These are phyloP conservation scores for Centruroides sculpturatus DNA, from an alignment of 1,140 invertebrate species.

Conservation along the genomic window DNA sequence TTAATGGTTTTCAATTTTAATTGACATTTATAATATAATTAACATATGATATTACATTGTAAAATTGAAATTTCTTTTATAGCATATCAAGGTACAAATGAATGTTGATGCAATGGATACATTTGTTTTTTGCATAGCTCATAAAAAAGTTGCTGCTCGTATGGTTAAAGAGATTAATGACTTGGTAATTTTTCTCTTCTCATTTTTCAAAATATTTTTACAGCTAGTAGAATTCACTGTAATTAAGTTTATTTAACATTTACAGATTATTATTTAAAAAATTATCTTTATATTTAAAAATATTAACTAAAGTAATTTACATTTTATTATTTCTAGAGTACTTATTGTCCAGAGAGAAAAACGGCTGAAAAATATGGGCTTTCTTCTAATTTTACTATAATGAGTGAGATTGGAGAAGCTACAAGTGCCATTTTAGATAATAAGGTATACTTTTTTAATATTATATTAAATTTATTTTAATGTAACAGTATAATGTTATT, in stretches of 20 bases:
- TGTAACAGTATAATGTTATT: too few species aligned
- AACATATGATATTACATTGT: too few species aligned
- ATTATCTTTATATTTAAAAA: not conserved
- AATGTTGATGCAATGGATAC: conserved; percentile 81
- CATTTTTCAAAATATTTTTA: too few species aligned
- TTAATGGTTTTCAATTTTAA: too few species aligned
- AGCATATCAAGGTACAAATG: conserved; percentile 57
- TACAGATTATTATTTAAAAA: not conserved
- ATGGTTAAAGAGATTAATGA: conserved; percentile 88
- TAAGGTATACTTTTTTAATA: conserved; percentile 37
- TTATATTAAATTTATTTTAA: too few species aligned
- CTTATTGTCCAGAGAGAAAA: conserved; percentile 82
- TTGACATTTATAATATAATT: too few species aligned
- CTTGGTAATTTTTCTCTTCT: conserved; percentile 43
- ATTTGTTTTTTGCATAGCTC: conserved; percentile 83
- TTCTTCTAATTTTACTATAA: conserved; percentile 57
- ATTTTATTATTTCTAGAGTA: conserved; percentile 41
- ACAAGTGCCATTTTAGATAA: conserved; percentile 65
- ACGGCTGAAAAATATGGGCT: conserved; percentile 71
- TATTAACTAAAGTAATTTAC: not conserved
- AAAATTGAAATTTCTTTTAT: too few species aligned
- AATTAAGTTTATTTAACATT: too few species aligned
- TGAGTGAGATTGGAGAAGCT: conserved; percentile 83
- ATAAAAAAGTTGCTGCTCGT: conserved; percentile 69
- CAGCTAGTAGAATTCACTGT: too few species aligned